A percentile compares a stretch with the other conserved stretches of the same genome.
phyloP scores from a whole-genome alignment of 2,888 invertebrate species.

The Heliconius cydno region DNA sequence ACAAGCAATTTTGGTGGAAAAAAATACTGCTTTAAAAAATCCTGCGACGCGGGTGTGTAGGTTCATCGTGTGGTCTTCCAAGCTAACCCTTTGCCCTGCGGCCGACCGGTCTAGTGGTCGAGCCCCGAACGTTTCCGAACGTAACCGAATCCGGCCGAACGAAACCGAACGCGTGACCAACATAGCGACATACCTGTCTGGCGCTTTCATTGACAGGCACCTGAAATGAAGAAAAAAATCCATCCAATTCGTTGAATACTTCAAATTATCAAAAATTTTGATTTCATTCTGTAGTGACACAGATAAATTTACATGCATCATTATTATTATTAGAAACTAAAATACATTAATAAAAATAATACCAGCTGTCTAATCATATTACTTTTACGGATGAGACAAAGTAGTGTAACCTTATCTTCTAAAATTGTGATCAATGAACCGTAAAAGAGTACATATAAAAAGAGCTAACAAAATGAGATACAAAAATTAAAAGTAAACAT shows the following conservation, averaged over 20 bases:
- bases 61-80: constrained; percentile 80
- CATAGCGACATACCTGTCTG: constrained; percentile 86
- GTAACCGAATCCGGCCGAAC: constrained; percentile 78
- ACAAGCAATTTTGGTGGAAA: constrained; percentile 79
- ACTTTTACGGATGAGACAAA: constrained; percentile 37
- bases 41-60: constrained; percentile 81
- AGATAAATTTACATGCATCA: constrained; percentile 82
- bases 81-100: constrained; percentile 79
- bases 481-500: constrained; percentile 81
- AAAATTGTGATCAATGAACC: constrained; percentile 51
- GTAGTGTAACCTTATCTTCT: constrained; percentile 36
- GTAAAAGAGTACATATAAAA: constrained; percentile 50
- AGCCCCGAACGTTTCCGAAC: constrained; percentile 75
- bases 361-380: constrained; percentile 39
- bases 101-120: constrained; percentile 69
- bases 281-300: constrained; percentile 62
- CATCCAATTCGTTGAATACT: constrained; percentile 86
- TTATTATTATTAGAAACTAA: constrained; percentile 10
- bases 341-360: constrained; percentile 19
- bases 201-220: constrained; percentile 90
- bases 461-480: constrained; percentile 60
- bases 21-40: constrained; percentile 73
- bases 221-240: constrained; percentile 88
- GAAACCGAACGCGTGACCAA: constrained; percentile 77
- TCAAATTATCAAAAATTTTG: constrained; percentile 72